Percentiles rank a stretch among this genome's conserved stretches.
phyloP scores from a whole-genome alignment of 2,113 vertebrate species.

The Sceloporus tristichus region DNA sequence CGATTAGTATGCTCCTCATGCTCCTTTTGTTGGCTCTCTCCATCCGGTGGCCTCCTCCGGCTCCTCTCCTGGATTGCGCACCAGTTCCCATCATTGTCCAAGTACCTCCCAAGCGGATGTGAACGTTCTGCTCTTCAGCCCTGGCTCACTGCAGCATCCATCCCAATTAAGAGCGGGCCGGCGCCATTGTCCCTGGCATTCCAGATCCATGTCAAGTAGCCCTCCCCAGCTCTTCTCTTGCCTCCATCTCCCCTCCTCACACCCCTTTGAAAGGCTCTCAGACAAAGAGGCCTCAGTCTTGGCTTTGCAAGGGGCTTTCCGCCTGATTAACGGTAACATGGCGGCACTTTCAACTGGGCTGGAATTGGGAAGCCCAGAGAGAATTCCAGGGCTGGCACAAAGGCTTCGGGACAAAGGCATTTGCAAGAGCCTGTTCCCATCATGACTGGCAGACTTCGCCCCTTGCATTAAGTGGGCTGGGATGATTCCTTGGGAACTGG shows the following conservation, averaged over 20 bases:
- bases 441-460: background rate
- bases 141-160: constrained; percentile 21
- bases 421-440: background rate
- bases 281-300: constrained; percentile 49
- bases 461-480: background rate
- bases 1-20: constrained; percentile 42
- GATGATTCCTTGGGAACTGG: background rate
- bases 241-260: background rate
- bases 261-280: background rate
- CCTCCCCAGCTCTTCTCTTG: background rate
- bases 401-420: constrained; percentile 21
- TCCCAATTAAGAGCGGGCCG: constrained; percentile 51
- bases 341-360: constrained; percentile 28
- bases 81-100: constrained; percentile 37
- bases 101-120: constrained; percentile 40
- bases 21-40: background rate
- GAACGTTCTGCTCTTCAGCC: constrained; percentile 3
- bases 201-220: constrained; percentile 45
- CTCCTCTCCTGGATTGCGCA: background rate
- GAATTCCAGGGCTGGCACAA: constrained; percentile 6
- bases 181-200: constrained; percentile 43
- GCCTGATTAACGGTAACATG: constrained; percentile 53
- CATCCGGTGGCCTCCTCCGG: background rate
- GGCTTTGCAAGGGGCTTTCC: constrained; percentile 18
- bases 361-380: background rate